Percentiles rank a stretch among this genome's conserved stretches.
These are phyloP conservation scores for Eptesicus fuscus DNA, from an alignment of 2,113 vertebrate species.

Conservation along the genomic window DNA sequence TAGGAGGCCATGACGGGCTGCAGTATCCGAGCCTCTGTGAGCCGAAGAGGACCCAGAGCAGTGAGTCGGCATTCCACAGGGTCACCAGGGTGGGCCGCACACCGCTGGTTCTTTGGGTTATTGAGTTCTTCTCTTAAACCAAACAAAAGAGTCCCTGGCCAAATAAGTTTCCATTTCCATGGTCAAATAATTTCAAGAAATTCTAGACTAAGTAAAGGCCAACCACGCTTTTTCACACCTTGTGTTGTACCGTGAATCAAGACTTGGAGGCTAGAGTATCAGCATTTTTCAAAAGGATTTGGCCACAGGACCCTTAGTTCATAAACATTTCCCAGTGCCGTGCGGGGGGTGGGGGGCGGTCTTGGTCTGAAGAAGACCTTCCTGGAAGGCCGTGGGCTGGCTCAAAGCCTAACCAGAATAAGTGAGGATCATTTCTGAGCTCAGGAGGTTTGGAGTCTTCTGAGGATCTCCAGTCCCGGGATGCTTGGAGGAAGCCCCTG, in stretches of 20 bases:
- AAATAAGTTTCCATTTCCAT: neutral
- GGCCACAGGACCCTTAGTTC: too few relatives aligned
- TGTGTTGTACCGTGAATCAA: neutral
- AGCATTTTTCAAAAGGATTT: neutral
- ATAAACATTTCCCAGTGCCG: neutral
- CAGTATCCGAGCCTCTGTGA: neutral
- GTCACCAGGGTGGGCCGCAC: neutral
- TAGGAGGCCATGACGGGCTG: neutral
- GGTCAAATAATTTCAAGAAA: neutral
- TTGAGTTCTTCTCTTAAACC: neutral
- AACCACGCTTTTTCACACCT: neutral
- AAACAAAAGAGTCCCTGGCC: neutral
- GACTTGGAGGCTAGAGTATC: neutral
- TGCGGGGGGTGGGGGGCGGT: rapidly evolving
- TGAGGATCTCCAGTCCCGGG: neutral
- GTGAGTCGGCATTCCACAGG: neutral
- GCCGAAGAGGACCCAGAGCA: neutral
- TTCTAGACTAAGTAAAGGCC: neutral
- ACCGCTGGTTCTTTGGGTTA: neutral
- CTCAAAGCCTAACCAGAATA: neutral
- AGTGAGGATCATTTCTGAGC: neutral
- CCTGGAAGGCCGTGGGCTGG: neutral
- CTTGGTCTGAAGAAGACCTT: neutral
- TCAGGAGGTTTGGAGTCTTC: neutral
- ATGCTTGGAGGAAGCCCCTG: neutral